phyloP scores from a whole-genome alignment of 2,113 vertebrate species.

The Gymnobelideus leadbeateri region DNA sequence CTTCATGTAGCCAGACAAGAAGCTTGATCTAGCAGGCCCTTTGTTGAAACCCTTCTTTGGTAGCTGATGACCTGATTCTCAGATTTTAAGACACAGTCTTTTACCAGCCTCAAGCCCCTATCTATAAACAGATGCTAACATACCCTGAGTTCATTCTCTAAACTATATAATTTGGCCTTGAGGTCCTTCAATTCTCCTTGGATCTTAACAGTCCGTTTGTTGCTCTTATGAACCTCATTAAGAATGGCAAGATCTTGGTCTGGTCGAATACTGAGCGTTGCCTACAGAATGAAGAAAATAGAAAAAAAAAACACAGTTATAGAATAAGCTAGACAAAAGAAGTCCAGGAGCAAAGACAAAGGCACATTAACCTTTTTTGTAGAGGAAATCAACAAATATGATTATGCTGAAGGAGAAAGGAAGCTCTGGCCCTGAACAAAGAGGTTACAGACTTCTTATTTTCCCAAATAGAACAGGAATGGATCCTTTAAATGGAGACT shows the following conservation, averaged over 20 bases:
- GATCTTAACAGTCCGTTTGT: conserved; percentile 89
- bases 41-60: not conserved
- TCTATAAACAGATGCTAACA: conserved; percentile 81
- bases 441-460: not conserved
- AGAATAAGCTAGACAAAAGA: not conserved
- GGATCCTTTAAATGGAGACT: not conserved
- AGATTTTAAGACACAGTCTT: not conserved
- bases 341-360: not conserved
- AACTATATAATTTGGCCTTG: conserved; percentile 93
- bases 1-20: not conserved
- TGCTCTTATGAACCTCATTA: conserved; percentile 91
- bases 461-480: not conserved
- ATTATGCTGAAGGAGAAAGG: conserved; percentile 6
- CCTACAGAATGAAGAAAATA: conserved; percentile 80
- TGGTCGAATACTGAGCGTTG: conserved; percentile 87
- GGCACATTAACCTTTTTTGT: not conserved
- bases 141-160: conserved; percentile 92
- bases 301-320: conserved; percentile 1
- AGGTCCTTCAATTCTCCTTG: conserved; percentile 92
- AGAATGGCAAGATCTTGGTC: conserved; percentile 94
- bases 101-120: not conserved
- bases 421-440: not conserved
- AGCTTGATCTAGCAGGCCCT: not conserved
- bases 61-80: not conserved
- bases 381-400: not conserved